Base-by-base conservation (phyloP, 2,888 invertebrate species). In the Rotaria macrura region DNA sequence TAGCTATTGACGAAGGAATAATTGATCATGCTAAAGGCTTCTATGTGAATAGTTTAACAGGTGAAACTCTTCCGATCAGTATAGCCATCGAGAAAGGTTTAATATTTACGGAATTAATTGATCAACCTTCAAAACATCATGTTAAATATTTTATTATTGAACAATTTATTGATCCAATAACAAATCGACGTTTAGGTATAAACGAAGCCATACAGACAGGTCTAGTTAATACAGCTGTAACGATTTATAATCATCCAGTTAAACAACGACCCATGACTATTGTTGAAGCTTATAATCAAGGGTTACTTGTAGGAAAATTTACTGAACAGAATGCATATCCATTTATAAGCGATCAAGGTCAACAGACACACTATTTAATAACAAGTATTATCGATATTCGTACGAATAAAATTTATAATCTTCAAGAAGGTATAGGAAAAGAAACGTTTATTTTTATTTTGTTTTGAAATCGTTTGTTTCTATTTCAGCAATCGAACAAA, bases 191-290 rank as follows among this genome's bases (percentile, higher is more conserved):
- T 55, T 47, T 86, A 49, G 79, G 49, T 40, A 85, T 86, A 29
- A 65, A 29, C 9, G 84, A 86, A 49, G 86, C 86, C 17, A 86
- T 86, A 25, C 85, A 83, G 38, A 25, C 43, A 25, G 86, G 86
- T 43, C n/a, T 86, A 25, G 38, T 86, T 40, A 84, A 86, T 65
- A 6, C 43, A 29, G 38, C 54, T 43, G n/a, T 52, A 12, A 47
- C 84, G 0, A 34, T 34, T 34, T 85, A 84, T 52, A 9, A 72
- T n/a, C 79, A 85, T 55, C 83, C 83, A 40, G 14, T 85, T 23
- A 74, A 49, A 23, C 54, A 84, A 7, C 47, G 84, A 25, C 40
- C 25, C 10, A 34, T 85, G 10, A 65, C 25, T 34, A 34, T 85
- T n/a, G 65, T 38, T 6, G 65, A 74, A 65, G 85, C 85, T 7